Conservation (phyloP, 1,140 invertebrate genomes). For the Cydia pomonella region DNA sequence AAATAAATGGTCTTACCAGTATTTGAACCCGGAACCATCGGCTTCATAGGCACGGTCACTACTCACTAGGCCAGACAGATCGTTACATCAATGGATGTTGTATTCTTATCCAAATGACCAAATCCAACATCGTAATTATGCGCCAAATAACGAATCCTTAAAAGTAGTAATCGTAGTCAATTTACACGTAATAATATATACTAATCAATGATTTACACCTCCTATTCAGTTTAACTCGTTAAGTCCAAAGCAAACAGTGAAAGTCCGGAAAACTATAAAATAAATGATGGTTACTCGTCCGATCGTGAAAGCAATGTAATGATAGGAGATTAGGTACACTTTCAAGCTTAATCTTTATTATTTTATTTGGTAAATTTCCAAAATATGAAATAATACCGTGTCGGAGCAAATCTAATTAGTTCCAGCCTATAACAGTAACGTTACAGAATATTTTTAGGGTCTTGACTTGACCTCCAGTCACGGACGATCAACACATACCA, state of each 20-base stretch:
- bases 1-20: too few species aligned
- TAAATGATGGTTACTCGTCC: constrained; percentile 25
- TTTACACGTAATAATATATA: too few species aligned
- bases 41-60: too few species aligned
- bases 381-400: neutral
- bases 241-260: constrained; percentile 42
- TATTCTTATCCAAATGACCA: too few species aligned
- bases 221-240: neutral
- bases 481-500: neutral
- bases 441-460: constrained; percentile 9
- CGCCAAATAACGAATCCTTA: neutral
- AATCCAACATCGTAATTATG: too few species aligned
- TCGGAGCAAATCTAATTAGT: constrained; percentile 5
- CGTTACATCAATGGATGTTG: too few species aligned
- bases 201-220: too few species aligned
- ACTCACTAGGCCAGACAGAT: too few species aligned
- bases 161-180: neutral
- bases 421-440: neutral
- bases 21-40: too few species aligned
- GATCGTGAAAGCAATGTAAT: constrained; percentile 59
- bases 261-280: constrained; percentile 61
- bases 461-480: neutral
- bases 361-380: constrained; percentile 37
- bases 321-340: constrained; percentile 62
- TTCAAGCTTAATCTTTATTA: constrained; percentile 55